These are phyloP conservation scores for Ceratosolen solmsi DNA, from an alignment of 1,140 invertebrate genomes.

Conservation along the genomic window DNA sequence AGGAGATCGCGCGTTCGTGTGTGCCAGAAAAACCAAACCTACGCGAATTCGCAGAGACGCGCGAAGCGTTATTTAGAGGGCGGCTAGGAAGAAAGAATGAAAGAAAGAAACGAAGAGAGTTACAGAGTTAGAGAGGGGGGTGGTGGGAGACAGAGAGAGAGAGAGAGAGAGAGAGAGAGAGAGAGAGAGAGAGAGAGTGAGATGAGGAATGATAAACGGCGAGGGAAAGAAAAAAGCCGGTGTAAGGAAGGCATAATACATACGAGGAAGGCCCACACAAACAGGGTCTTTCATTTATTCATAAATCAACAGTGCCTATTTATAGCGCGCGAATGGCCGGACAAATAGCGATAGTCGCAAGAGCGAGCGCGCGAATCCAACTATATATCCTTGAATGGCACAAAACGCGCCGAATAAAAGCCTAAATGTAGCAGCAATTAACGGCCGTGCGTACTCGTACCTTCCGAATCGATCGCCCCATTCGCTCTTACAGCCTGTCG, in stretches of 20 bases:
- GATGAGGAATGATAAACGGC: background rate
- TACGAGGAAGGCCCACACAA: too few species aligned
- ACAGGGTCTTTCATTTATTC: conserved; percentile 68
- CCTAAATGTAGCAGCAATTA: conserved; percentile 27
- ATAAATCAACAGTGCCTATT: conserved; percentile 69
- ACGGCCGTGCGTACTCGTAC: background rate
- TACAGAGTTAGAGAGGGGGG: background rate
- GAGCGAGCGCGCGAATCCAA: background rate
- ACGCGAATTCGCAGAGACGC: too few species aligned
- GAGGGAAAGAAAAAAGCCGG: background rate
- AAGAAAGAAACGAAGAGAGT: background rate
- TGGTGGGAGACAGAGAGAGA: background rate
- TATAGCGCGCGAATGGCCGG: conserved; percentile 58
- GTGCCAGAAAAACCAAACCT: background rate
- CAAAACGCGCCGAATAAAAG: conserved; percentile 58
- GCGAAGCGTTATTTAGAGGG: too few species aligned
- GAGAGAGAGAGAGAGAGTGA: too few species aligned
- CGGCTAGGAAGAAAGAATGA: conserved; percentile 18
- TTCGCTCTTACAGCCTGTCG: background rate
- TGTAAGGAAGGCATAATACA: conserved; percentile 14
- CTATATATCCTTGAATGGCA: conserved; percentile 63
- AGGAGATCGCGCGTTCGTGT: too few species aligned
- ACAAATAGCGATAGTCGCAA: conserved; percentile 67
- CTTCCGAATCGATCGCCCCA: background rate
- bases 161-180: background rate